Evolutionary conservation across 2,797 vertebrate species (phyloP).

Genomic region (Syndactyla subalaris): DNA sequence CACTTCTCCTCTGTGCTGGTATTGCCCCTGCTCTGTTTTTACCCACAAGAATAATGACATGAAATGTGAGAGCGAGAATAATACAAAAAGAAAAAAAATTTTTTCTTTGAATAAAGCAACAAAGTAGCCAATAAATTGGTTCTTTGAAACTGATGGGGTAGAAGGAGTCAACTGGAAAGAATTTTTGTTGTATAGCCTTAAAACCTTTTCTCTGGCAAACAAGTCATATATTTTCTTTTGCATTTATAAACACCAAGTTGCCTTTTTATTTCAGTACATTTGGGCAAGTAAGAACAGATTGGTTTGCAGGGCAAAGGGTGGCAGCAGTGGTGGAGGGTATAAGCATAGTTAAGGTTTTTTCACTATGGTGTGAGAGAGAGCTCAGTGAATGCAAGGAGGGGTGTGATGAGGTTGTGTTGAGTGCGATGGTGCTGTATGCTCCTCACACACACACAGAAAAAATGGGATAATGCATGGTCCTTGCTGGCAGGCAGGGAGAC

Average conservation of each 20-base stretch:
- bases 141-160: constrained; percentile 22
- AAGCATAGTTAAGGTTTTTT: neutral
- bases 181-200: constrained; percentile 4
- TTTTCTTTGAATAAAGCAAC: neutral
- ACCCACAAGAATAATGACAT: neutral
- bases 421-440: neutral
- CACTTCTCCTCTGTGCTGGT: neutral
- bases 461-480: fast-evolving
- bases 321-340: neutral
- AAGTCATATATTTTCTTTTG: neutral
- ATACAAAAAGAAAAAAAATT: neutral
- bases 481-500: neutral
- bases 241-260: neutral
- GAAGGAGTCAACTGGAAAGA: constrained; percentile 34
- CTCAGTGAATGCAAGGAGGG: neutral
- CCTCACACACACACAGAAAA: neutral
- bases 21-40: neutral
- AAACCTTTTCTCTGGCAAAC: constrained; percentile 17
- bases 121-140: neutral
- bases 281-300: neutral
- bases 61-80: neutral
- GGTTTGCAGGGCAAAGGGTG: neutral
- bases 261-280: neutral
- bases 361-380: neutral
- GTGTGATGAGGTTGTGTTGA: neutral